Percentiles rank a stretch among this genome's conserved stretches.
Evolutionary conservation across 2,113 vertebrate genomes (phyloP).

Genomic region (Manacus vitellinus): DNA sequence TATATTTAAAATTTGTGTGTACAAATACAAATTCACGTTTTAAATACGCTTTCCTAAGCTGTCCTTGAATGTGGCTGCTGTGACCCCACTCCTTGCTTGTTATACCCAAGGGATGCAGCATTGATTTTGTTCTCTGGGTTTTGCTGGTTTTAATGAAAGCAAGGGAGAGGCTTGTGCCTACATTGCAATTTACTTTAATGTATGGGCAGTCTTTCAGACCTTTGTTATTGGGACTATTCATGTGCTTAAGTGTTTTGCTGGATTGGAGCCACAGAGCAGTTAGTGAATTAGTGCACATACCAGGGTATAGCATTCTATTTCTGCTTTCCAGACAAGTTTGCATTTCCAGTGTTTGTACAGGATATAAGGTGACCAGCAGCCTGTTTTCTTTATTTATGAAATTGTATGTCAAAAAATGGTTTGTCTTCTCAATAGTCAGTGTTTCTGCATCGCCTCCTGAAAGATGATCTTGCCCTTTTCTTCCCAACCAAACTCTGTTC

Average conservation of each 20-base stretch:
- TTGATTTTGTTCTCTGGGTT: conserved; percentile 41
- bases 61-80: not conserved
- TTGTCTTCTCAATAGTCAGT: not conserved
- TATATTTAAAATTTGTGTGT: not conserved
- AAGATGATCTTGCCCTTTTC: not conserved
- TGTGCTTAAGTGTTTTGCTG: conserved; percentile 66
- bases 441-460: not conserved
- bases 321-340: conserved; percentile 33
- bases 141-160: conserved; percentile 45
- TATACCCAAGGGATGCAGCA: not conserved
- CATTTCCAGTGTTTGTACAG: conserved; percentile 23
- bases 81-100: conserved; percentile 4
- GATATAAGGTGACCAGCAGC: not conserved
- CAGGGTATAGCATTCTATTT: conserved; percentile 42
- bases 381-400: not conserved
- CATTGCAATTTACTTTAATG: conserved; percentile 64
- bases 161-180: conserved; percentile 53
- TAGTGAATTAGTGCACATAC: conserved; percentile 60
- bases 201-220: conserved; percentile 60
- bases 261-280: conserved; percentile 56
- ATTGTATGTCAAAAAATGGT: not conserved
- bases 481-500: not conserved
- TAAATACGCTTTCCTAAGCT: not conserved
- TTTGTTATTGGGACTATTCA: conserved; percentile 64
- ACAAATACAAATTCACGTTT: not conserved